phyloP scores from a whole-genome alignment of 2,797 vertebrate species.

The Onychomys torridus region DNA sequence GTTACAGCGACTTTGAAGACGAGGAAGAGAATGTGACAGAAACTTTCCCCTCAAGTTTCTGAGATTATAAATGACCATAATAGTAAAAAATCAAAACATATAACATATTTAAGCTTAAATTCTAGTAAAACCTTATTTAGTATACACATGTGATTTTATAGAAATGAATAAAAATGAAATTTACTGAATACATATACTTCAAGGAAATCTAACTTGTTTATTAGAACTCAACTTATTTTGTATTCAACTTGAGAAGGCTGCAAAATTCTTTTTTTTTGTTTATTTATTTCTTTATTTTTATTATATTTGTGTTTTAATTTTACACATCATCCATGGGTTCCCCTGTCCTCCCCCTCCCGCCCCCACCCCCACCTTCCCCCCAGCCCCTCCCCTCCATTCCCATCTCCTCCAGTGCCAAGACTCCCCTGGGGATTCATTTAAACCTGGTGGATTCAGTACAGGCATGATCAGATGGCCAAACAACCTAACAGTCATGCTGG shows the following conservation, averaged over 20 bases:
- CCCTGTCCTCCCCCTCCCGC: no score
- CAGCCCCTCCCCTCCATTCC: no score
- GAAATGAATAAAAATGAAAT: conserved; percentile 61
- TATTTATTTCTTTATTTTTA: no score
- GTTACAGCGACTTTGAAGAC: not conserved
- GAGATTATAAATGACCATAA: not conserved
- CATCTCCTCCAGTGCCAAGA: no score
- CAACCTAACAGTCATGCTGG: no score
- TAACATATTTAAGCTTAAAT: not conserved
- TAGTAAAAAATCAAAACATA: not conserved
- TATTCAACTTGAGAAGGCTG: conserved; percentile 37
- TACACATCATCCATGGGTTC: no score
- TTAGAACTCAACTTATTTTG: not conserved
- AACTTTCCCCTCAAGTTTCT: not conserved
- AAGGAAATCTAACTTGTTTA: conserved; percentile 45
- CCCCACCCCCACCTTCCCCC: no score
- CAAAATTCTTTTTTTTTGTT: no score
- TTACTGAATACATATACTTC: not conserved
- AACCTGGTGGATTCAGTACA: no score
- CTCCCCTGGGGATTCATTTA: no score
- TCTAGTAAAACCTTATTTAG: conserved; percentile 47
- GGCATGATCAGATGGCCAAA: no score
- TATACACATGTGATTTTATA: conserved; percentile 11
- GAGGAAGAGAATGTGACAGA: not conserved
- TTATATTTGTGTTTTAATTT: no score